phyloP scores from a whole-genome alignment of 1,140 invertebrate genomes.

The Caenorhabditis elegans region DNA sequence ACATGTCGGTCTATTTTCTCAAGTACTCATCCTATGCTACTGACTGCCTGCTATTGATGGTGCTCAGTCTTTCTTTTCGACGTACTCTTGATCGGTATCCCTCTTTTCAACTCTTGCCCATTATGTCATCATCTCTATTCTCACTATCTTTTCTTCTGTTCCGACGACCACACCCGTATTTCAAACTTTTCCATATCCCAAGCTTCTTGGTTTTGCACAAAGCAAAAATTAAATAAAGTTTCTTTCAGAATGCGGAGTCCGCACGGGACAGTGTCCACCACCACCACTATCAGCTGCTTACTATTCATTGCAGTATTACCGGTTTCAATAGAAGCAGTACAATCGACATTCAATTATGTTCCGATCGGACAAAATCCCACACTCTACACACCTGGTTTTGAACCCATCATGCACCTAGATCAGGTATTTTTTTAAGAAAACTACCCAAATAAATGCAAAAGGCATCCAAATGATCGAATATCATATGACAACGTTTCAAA shows the following conservation, averaged over 20 bases:
- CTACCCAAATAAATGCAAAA: too few species aligned
- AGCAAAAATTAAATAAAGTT: neutral
- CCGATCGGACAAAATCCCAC: constrained; percentile 54
- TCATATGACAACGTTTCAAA: too few species aligned
- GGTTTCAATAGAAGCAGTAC: neutral
- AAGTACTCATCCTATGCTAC: constrained; percentile 24
- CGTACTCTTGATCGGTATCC: constrained; percentile 30
- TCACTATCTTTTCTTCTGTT: neutral
- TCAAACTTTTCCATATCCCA: neutral
- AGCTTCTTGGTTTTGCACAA: too few species aligned
- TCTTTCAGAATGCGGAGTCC: constrained; percentile 24
- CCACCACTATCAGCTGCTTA: neutral
- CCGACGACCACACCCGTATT: constrained; percentile 24
- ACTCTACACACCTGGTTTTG: constrained; percentile 62
- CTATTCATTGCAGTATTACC: neutral
- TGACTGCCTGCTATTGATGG: constrained; percentile 30
- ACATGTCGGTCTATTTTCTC: constrained; percentile 27
- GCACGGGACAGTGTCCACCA: neutral
- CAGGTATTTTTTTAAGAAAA: constrained; percentile 50
- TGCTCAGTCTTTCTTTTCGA: constrained; percentile 19
- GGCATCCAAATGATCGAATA: neutral
- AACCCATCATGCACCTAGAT: constrained; percentile 64
- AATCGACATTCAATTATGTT: constrained; percentile 29
- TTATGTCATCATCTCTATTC: neutral
- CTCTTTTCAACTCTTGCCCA: neutral